Percentiles rank a stretch among this genome's conserved stretches.
Evolutionary conservation across 2,888 invertebrate species (phyloP).

Genomic region (Pocota personata): DNA sequence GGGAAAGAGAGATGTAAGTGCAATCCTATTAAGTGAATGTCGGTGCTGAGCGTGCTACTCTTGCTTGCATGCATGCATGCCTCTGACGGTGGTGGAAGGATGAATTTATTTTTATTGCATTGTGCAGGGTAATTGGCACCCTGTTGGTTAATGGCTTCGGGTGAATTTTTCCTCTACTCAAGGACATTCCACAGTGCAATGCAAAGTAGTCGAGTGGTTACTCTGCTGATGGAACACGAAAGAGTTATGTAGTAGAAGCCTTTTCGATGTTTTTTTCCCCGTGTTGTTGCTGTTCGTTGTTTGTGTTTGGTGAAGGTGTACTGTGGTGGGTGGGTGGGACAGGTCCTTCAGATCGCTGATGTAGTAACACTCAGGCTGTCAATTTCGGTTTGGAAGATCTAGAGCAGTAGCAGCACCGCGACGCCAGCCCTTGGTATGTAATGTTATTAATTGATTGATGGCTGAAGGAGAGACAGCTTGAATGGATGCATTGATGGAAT

Average conservation of each 20-base stretch:
- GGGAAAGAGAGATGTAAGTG: background rate
- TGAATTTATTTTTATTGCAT: constrained; percentile 67
- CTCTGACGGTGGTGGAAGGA: constrained; percentile 40
- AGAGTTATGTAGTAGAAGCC: constrained; percentile 56
- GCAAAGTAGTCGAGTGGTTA: constrained; percentile 54
- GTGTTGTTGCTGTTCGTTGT: constrained; percentile 18
- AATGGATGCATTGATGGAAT: constrained; percentile 68
- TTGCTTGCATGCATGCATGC: constrained; percentile 37
- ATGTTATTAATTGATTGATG: constrained; percentile 73
- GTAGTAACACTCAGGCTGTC: constrained; percentile 65
- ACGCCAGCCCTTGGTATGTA: constrained; percentile 55
- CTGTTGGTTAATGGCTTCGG: constrained; percentile 72
- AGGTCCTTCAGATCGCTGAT: constrained; percentile 42
- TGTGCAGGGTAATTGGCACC: constrained; percentile 69
- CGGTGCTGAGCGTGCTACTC: constrained; percentile 8
- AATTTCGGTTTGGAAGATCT: constrained; percentile 68
- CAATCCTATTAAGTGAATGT: constrained; percentile 56
- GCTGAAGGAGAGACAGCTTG: constrained; percentile 60
- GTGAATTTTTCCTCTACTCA: constrained; percentile 57
- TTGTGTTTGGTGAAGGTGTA: constrained; percentile 50
- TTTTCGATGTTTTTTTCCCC: constrained; percentile 27
- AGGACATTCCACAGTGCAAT: constrained; percentile 61
- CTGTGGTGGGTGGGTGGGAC: constrained; percentile 41
- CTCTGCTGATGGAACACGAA: constrained; percentile 62
- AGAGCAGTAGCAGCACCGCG: constrained; percentile 24